Base-by-base conservation (phyloP, 2,888 invertebrate species). In the Pterostichus madidus region DNA sequence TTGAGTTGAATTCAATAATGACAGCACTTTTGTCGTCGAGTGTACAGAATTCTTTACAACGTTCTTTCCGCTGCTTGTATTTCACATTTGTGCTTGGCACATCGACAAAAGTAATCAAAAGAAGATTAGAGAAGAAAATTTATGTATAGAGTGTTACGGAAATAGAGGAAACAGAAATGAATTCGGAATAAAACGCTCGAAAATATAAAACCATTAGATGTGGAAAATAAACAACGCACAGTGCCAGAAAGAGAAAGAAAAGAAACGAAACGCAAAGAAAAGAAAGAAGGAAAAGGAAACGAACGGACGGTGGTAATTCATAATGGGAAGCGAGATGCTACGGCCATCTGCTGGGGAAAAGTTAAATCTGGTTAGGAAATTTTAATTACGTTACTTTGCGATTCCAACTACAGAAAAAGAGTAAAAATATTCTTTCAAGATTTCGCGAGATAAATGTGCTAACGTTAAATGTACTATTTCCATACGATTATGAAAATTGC, bases 51-150 rank as follows among this genome's bases (percentile, higher is more conserved):
- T 64, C 64, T 52, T 52, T 75, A 75, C 49, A 46, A 15, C 71
- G 44, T 49, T 71, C 46, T 49, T 71, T 46, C 71, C 32, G 49
- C 31, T 75, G 49, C 75, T 79, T 80, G 71, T 80, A 80, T 71
- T 71, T 68, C 80, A 68, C 44, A 71, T 80, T 80, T 80, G 68
- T 80, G 68, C 80, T 80, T 80, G 80, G 80, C 56, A 53, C 68
- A 80, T 80, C 53, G 80, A 80, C 80, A 80, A 80, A 80, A 80
- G 80, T 80, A 80, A 80, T 80, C 80, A 80, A 80, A 80, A 71
- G 80, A 80, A 80, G 80, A 80, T 80, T 80, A 80, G 73, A 71
- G 80, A 80, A 71, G 68, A 35, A 80, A 80, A 80, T 80, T 80
- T 80, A 80, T 80, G 71, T 80, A 80, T 56, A 68, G 80, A 68